Evolutionary conservation across 2,797 vertebrate genomes (phyloP).

Genomic region (Okamejei kenojei): DNA sequence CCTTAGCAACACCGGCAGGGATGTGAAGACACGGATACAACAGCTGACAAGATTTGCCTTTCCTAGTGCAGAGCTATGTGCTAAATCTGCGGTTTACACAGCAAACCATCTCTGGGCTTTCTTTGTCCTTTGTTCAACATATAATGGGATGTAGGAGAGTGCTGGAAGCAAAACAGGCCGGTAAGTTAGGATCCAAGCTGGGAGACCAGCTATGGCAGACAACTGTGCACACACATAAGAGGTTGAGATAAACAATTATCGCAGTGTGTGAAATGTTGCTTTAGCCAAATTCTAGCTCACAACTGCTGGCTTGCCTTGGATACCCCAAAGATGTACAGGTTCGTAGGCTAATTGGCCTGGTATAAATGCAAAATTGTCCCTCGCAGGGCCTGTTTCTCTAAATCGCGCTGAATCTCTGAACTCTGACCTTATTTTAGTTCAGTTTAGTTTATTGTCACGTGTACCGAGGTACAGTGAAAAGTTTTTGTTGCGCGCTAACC

Average conservation of each 20-base stretch:
- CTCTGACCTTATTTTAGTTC: no score
- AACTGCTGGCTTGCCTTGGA: slow-evolving; percentile 72
- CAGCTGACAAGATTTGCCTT: slow-evolving; percentile 71
- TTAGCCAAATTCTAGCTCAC: slow-evolving; percentile 75
- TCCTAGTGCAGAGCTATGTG: slow-evolving; percentile 75
- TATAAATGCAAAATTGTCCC: no score
- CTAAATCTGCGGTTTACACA: slow-evolving; percentile 74
- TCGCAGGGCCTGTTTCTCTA: no score
- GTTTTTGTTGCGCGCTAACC: no score
- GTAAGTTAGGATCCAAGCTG: slow-evolving; percentile 73
- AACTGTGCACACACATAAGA: slow-evolving; percentile 60
- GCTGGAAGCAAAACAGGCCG: slow-evolving; percentile 68
- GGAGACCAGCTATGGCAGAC: slow-evolving; percentile 72
- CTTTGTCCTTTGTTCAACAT: slow-evolving; percentile 59
- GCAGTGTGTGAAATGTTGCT: slow-evolving; percentile 70
- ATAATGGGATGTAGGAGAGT: slow-evolving; percentile 68
- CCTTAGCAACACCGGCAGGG: slow-evolving; percentile 51
- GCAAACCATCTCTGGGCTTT: slow-evolving; percentile 68
- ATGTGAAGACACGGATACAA: slow-evolving; percentile 60
- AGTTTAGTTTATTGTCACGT: no score
- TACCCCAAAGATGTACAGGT: slow-evolving; percentile 50
- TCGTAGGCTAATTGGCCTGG: no score
- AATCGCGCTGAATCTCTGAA: no score
- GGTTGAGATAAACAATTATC: slow-evolving; percentile 80
- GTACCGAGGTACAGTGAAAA: no score